Evolutionary conservation across 2,888 invertebrate genomes (phyloP).

Genomic region (Elegia similella): DNA sequence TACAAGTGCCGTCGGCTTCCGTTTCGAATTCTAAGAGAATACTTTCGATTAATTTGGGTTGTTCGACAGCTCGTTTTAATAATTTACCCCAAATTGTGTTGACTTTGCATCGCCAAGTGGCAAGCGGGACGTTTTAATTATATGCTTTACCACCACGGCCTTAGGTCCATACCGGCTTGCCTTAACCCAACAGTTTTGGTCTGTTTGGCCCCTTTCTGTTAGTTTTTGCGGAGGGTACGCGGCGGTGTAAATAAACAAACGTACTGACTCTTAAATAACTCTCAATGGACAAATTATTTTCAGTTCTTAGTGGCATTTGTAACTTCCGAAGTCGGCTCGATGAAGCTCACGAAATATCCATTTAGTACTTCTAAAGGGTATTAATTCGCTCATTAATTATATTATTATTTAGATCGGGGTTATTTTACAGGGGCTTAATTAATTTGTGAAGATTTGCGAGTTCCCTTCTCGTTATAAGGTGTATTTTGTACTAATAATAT

Average conservation of each 20-base stretch:
- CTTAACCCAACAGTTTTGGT: constrained; percentile 29
- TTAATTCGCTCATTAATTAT: constrained; percentile 41
- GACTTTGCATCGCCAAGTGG: constrained; percentile 38
- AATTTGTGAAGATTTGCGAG: constrained; percentile 21
- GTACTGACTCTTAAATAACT: constrained; percentile 53
- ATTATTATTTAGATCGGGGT: constrained; percentile 34
- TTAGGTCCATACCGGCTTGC: constrained; percentile 38
- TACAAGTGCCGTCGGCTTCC: constrained; percentile 38
- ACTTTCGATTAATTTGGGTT: constrained; percentile 66
- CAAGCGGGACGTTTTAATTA: constrained; percentile 32
- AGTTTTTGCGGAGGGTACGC: constrained; percentile 42
- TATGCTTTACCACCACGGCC: constrained; percentile 32
- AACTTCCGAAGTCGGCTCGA: constrained; percentile 35
- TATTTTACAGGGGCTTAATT: constrained; percentile 25
- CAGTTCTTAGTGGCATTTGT: constrained; percentile 44
- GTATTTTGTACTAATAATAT: too few species aligned
- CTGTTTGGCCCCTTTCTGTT: constrained; percentile 32
- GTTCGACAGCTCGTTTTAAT: constrained; percentile 66
- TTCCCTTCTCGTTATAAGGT: neutral
- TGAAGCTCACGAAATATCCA: constrained; percentile 38
- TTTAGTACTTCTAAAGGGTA: constrained; percentile 42
- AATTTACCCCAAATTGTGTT: constrained; percentile 53
- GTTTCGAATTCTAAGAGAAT: constrained; percentile 59
- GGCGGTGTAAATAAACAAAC: constrained; percentile 57
- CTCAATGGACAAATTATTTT: constrained; percentile 58